Evolutionary conservation across 1,140 invertebrate genomes (phyloP), one percentile per base, ranked within the genome.

Genomic region (Musca domestica): DNA sequence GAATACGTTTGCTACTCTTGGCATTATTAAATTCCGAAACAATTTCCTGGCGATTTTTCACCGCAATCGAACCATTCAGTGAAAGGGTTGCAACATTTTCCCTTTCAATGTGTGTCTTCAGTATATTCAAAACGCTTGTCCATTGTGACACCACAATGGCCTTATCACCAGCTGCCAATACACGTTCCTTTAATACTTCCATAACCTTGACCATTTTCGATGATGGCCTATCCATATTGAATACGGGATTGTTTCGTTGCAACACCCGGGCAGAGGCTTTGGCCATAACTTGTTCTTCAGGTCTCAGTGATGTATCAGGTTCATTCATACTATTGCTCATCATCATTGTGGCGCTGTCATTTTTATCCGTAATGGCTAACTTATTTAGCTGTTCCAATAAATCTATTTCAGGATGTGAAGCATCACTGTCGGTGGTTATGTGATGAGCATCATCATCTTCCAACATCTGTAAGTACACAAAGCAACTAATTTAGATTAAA

Each of bases 91-190:
- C 71, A 6, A 92, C 83, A 1, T 81, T 74, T 14, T 81, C 75
- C 4, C 81, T 67, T 7, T 83, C 72, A 17, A 96, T 81, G 75
- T 91, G 87, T 1, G 75, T 67, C 27, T 85, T 84, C 14, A 96
- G 80, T 25, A 96, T 84, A 1, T 88, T 77, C 6, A 96, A 78
- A 74, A 94, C 87, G 1, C 86, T 87, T 0, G 92, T 90, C 93
- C 93, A 96, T 76, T 96, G 93, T 0, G 94, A 95, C 1, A 96
- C 92, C 7, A 96, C 85, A 2, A 96, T 89, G n/a, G 87, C 85
- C 76, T 93, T 93, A 67, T 93, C 90, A n/a, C 82, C 79, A 72
- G 74, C 73, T 20, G 71, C 25, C 19, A 90, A 73, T n/a, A 91
- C 81, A 17, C 82, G 84, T 52, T 86, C 77, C 51, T 86, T 73